A percentile compares a stretch with the other conserved stretches of the same genome.
These are phyloP conservation scores for Chrysemys picta DNA, from an alignment of 2,113 vertebrate genomes.

Conservation along the genomic window DNA sequence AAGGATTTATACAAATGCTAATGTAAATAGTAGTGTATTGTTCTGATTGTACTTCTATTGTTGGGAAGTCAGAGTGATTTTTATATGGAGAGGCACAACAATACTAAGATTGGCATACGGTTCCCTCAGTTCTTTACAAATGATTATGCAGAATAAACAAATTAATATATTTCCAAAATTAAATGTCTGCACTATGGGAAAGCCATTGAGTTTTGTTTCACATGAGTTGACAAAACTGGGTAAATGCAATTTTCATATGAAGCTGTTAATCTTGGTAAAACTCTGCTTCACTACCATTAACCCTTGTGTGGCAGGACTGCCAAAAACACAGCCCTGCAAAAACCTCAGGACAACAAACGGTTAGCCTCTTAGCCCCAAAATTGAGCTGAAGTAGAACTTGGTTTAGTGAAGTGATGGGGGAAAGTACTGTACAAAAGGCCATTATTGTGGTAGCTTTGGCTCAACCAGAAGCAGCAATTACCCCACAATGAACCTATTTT, in stretches of 20 bases:
- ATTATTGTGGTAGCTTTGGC: neutral
- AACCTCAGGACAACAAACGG: neutral
- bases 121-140: constrained; percentile 21
- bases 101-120: neutral
- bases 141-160: neutral
- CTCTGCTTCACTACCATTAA: neutral
- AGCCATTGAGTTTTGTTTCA: neutral
- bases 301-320: neutral
- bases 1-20: constrained; percentile 44
- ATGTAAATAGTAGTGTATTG: constrained; percentile 27
- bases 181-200: neutral
- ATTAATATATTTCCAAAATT: constrained; percentile 5
- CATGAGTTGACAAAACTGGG: neutral
- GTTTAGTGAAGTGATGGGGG: neutral
- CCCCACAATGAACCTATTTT: neutral
- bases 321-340: neutral
- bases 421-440: neutral
- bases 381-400: neutral
- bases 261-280: neutral
- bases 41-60: constrained; percentile 13
- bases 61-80: constrained; percentile 17
- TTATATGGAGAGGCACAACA: neutral
- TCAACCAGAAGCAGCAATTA: neutral
- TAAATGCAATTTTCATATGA: neutral
- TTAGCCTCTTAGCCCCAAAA: neutral